phyloP scores from a whole-genome alignment of 2,113 vertebrate genomes.

The Scatophagus argus region DNA sequence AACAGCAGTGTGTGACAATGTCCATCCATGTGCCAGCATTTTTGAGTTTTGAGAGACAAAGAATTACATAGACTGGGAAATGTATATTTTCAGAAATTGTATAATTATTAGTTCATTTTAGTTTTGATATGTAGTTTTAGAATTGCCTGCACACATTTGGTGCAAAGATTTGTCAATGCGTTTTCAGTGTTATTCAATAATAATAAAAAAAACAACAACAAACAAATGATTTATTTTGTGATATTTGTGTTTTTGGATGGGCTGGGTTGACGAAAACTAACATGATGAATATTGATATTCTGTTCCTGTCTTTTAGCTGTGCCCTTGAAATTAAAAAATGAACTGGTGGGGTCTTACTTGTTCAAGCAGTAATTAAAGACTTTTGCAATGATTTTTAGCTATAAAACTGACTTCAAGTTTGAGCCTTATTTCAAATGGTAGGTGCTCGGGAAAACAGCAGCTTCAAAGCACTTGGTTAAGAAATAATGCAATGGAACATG shows the following conservation, averaged over 20 bases:
- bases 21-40: slow-evolving; percentile 33
- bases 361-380: no score
- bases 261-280: not conserved
- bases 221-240: slow-evolving; percentile 10
- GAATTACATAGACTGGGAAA: slow-evolving; percentile 76
- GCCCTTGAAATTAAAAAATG: no score
- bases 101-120: slow-evolving; percentile 78
- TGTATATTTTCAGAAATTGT: slow-evolving; percentile 87
- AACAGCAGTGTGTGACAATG: slow-evolving; percentile 38
- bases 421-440: not conserved
- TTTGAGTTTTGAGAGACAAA: slow-evolving; percentile 54
- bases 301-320: not conserved
- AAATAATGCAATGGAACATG: no score
- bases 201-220: slow-evolving; percentile 69
- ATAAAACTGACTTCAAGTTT: not conserved
- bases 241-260: not conserved
- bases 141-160: slow-evolving; percentile 72
- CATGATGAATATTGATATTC: not conserved
- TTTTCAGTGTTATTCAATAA: slow-evolving; percentile 81
- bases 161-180: slow-evolving; percentile 77
- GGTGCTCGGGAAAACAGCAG: no score
- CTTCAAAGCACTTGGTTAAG: not conserved
- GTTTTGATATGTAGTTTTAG: slow-evolving; percentile 80
- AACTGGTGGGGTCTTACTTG: not conserved
- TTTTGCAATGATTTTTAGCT: not conserved